A percentile compares a stretch with the other conserved stretches of the same genome.
Evolutionary conservation across 1,140 invertebrate genomes (phyloP).

Genomic region (Parasteatoda tepidariorum): DNA sequence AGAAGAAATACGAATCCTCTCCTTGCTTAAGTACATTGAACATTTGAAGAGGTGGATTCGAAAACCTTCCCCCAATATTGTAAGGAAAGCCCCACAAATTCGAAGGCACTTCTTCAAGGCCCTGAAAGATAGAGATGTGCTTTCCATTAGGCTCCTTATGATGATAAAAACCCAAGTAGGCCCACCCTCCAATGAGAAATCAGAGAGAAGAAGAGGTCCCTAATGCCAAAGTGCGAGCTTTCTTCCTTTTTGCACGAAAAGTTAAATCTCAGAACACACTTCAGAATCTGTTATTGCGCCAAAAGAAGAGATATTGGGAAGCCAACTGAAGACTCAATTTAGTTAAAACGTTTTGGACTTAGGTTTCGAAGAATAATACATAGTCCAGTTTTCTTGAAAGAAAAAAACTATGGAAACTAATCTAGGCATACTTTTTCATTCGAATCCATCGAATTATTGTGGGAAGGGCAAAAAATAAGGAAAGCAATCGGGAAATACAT

Average conservation of each 20-base stretch:
- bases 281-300: slow-evolving; percentile 40
- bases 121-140: slow-evolving; percentile 47
- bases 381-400: too few relatives aligned
- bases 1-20: slow-evolving; percentile 27
- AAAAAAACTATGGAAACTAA: too few relatives aligned
- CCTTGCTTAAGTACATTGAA: slow-evolving; percentile 49
- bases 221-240: slow-evolving; percentile 42
- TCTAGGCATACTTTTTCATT: too few relatives aligned
- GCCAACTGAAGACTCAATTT: slow-evolving; percentile 51
- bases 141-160: slow-evolving; percentile 58
- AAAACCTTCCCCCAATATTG: slow-evolving; percentile 52
- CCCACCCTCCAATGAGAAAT: slow-evolving; percentile 33
- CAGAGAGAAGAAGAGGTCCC: slow-evolving; percentile 13
- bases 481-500: too few relatives aligned
- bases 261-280: slow-evolving; percentile 20
- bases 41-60: slow-evolving; percentile 50
- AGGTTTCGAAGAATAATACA: neutral
- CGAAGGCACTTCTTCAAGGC: slow-evolving; percentile 28
- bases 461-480: too few relatives aligned
- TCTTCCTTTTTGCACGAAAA: slow-evolving; percentile 7
- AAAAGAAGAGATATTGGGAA: slow-evolving; percentile 33
- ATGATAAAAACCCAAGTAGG: slow-evolving; percentile 52
- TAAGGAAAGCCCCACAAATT: slow-evolving; percentile 39
- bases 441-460: too few relatives aligned
- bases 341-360: slow-evolving; percentile 50